Evolutionary conservation across 1,140 invertebrate species (phyloP).

Genomic region (Drosophila albomicans): DNA sequence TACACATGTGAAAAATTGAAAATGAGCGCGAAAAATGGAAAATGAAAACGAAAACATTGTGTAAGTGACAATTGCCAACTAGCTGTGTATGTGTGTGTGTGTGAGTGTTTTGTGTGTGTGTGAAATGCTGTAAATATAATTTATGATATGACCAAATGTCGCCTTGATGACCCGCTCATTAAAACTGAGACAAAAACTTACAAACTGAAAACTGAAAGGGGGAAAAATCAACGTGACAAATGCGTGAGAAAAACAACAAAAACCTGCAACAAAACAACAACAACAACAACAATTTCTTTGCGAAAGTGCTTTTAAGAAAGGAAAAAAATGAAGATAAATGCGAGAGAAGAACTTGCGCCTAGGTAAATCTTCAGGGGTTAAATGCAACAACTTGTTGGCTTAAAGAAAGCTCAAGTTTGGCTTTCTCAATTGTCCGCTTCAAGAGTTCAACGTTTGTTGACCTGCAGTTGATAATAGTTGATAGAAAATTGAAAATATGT

Average conservation of each 20-base stretch:
- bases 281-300: constrained; percentile 10
- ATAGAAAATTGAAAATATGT: background rate
- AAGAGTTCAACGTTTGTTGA: background rate
- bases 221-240: constrained; percentile 64
- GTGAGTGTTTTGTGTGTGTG: constrained; percentile 29
- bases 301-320: background rate
- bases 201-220: constrained; percentile 28
- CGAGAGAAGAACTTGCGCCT: background rate
- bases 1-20: constrained; percentile 40
- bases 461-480: background rate
- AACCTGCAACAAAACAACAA: background rate
- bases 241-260: constrained; percentile 68
- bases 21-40: constrained; percentile 40
- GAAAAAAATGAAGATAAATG: background rate
- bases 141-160: constrained; percentile 70
- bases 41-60: constrained; percentile 57
- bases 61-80: constrained; percentile 57
- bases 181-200: constrained; percentile 43
- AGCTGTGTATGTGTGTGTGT: constrained; percentile 11
- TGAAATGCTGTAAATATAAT: constrained; percentile 71
- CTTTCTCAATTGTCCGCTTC: background rate
- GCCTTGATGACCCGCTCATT: constrained; percentile 75
- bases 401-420: background rate
- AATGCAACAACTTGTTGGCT: background rate
- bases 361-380: background rate